Conservation (phyloP, 2,113 vertebrate genomes). For the Petrocephalus zakoni region DNA sequence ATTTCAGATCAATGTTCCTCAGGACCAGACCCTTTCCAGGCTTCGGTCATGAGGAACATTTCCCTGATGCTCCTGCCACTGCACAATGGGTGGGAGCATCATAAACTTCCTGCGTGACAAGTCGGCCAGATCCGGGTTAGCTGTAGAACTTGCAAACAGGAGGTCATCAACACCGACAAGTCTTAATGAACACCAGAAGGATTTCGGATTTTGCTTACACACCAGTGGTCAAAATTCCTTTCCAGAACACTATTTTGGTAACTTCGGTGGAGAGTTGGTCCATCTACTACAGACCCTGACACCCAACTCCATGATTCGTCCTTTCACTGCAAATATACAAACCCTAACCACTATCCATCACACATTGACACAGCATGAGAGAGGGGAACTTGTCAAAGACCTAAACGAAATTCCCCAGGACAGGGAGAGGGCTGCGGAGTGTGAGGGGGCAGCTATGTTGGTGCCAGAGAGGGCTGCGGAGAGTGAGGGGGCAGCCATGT, state of each 20-base stretch:
- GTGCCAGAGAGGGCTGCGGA: no score
- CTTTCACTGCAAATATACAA: constrained; percentile 26
- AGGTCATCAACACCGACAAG: neutral
- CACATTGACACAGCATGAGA: neutral
- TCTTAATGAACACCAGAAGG: neutral
- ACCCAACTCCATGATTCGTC: neutral
- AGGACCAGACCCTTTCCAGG: neutral
- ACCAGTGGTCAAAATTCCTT: neutral
- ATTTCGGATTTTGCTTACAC: neutral
- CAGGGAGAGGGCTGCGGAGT: neutral
- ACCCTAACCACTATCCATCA: constrained; percentile 39
- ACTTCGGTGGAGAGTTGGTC: neutral
- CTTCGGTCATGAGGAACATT: neutral
- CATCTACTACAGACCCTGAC: neutral
- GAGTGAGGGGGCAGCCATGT: no score
- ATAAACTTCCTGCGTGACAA: neutral
- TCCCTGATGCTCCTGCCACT: neutral
- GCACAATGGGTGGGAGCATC: neutral
- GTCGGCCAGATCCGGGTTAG: neutral
- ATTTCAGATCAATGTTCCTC: neutral
- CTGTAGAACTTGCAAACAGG: neutral
- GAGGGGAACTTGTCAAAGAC: constrained; percentile 22
- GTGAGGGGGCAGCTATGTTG: constrained; percentile 18
- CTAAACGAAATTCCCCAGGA: constrained; percentile 23
- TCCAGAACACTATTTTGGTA: neutral